Evolutionary conservation across 2,888 invertebrate species (phyloP).

Genomic region (Hypsopygia costalis): DNA sequence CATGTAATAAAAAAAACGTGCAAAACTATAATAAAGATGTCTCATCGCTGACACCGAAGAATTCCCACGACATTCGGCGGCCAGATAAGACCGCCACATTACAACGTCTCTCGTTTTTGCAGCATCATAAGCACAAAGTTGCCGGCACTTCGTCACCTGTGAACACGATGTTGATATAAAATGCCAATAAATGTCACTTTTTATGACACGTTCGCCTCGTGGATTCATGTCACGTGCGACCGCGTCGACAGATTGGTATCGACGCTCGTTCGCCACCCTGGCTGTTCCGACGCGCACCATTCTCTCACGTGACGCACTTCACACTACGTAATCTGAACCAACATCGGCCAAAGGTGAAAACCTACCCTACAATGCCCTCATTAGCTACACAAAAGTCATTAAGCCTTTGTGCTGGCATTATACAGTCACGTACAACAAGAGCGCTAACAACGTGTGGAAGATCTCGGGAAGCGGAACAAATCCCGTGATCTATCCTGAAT

Average conservation of each 20-base stretch:
- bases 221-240: constrained; percentile 71
- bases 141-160: constrained; percentile 60
- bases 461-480: constrained; percentile 76
- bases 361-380: constrained; percentile 66
- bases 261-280: constrained; percentile 59
- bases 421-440: constrained; percentile 66
- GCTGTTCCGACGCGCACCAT: constrained; percentile 50
- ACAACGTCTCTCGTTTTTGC: constrained; percentile 62
- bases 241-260: constrained; percentile 67
- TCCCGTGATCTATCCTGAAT: constrained; percentile 63
- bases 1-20: constrained; percentile 20
- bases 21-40: constrained; percentile 43
- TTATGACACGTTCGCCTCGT: constrained; percentile 64
- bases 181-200: constrained; percentile 79
- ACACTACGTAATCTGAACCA: constrained; percentile 45
- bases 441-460: constrained; percentile 76
- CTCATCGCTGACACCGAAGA: constrained; percentile 28
- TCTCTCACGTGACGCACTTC: constrained; percentile 51
- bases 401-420: constrained; percentile 61
- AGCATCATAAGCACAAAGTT: constrained; percentile 62
- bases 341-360: constrained; percentile 49
- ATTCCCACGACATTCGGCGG: constrained; percentile 60
- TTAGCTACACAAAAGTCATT: constrained; percentile 71
- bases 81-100: constrained; percentile 50
- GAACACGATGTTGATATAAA: constrained; percentile 75